Evolutionary conservation across 2,888 invertebrate species (phyloP), one percentile per base, ranked within the genome.

Genomic region (Tetragonula carbonaria): DNA sequence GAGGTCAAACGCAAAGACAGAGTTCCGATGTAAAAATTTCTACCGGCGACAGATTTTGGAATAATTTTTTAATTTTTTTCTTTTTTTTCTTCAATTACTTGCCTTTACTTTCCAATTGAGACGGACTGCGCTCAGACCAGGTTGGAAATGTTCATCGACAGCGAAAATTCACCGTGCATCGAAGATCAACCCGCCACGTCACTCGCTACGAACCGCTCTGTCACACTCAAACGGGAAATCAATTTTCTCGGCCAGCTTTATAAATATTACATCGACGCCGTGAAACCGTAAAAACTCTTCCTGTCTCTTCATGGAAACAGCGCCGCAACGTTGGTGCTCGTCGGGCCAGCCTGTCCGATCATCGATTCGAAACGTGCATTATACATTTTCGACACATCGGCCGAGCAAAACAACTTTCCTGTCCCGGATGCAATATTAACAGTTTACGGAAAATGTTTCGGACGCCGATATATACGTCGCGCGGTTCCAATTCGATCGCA

Each of bases 391-490:
- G 23, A 45, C 18, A 18, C 0, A 45, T 45, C 4, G 23, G 23
- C 4, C 57, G 23, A 23, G 28, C 45, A 59, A 45, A 45, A 45
- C 45, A 72, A 59, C 59, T 72, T 38, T 23, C 55, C 57, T 72
- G 28, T 53, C 21, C 23, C 11, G 55, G 8, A 6, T 74, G 53
- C 28, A 74, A 66, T 74, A 74, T 74, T 66, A 66, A 74, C 55
- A 21, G 50, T 62, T 62, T 21, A 6, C 50, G 66, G 55, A 72
- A 28, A 74, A 74, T 74, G 66, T 74, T 66, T 38, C 21, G 50
- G 66, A 55, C 45, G 13, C 53, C 74, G 55, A 74, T 74, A 45
- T 74, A 45, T 6, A 38, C 8, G 0, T 66, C 23, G 55, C 53
- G 55, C 23, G 45, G 23, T 45, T 66, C 23, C 18, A 23, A 3